Conservation (phyloP, 2,113 vertebrate genomes). For the Hippocampus abdominalis region DNA sequence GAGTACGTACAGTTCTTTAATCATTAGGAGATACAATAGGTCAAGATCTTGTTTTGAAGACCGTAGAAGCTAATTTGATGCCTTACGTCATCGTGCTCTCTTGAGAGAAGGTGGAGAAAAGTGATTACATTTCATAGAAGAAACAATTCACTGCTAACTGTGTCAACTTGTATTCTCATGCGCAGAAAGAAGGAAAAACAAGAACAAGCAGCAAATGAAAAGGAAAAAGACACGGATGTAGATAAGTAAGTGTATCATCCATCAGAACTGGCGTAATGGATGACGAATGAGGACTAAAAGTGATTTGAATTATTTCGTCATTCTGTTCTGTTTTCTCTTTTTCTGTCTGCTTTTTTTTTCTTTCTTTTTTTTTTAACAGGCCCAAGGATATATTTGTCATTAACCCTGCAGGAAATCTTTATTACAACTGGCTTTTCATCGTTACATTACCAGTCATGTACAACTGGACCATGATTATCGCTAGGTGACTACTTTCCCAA, state of each 20-base stretch:
- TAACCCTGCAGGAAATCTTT: constrained; percentile 85
- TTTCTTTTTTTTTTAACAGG: constrained; percentile 39
- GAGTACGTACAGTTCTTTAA: constrained; percentile 70
- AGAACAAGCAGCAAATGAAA: constrained; percentile 34
- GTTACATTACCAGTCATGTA: constrained; percentile 96
- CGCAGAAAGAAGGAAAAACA: constrained; percentile 33
- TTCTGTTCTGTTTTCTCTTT: background rate
- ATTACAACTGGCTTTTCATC: constrained; percentile 94
- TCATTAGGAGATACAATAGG: background rate
- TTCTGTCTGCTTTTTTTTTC: background rate
- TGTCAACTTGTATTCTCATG: constrained; percentile 3
- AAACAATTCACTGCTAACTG: background rate
- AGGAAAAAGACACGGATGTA: constrained; percentile 65
- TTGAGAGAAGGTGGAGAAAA: constrained; percentile 46
- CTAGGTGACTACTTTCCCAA: constrained; percentile 74
- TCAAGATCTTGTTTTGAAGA: background rate
- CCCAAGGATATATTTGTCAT: constrained; percentile 80
- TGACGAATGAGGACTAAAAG: background rate
- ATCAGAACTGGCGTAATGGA: background rate
- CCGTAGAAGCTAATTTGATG: background rate
- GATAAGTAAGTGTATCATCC: constrained; percentile 50
- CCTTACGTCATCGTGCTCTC: constrained; percentile 2
- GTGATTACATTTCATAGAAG: background rate
- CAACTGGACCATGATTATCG: constrained; percentile 95
- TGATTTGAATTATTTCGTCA: constrained; percentile 13